Evolutionary conservation across 2,113 vertebrate species (phyloP).

Genomic region (Festucalex cinctus): DNA sequence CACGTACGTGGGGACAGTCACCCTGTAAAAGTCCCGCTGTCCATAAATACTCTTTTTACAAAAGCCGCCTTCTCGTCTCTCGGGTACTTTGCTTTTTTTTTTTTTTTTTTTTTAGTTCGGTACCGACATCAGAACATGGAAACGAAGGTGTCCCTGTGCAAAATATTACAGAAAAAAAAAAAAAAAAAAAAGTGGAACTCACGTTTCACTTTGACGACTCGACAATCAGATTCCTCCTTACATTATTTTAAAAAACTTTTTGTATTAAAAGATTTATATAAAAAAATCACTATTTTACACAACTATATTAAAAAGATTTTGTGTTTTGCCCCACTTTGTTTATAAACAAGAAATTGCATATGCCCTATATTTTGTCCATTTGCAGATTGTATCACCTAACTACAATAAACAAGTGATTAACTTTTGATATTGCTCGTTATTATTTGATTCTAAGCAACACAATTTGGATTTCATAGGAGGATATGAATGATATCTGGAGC

Average conservation of each 20-base stretch:
- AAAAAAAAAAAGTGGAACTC: slow-evolving; percentile 70
- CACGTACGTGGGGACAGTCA: slow-evolving; percentile 99
- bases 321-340: slow-evolving; percentile 69
- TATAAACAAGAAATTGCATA: slow-evolving; percentile 83
- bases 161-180: slow-evolving; percentile 75
- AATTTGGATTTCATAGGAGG: slow-evolving; percentile 61
- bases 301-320: slow-evolving; percentile 78
- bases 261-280: slow-evolving; percentile 83
- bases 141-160: slow-evolving; percentile 87
- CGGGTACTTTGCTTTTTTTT: slow-evolving; percentile 90
- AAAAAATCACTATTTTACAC: slow-evolving; percentile 83
- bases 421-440: slow-evolving; percentile 72
- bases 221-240: slow-evolving; percentile 60
- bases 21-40: slow-evolving; percentile 99
- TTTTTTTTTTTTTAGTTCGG: no score
- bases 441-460: slow-evolving; percentile 61
- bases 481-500: slow-evolving; percentile 53
- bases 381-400: slow-evolving; percentile 72
- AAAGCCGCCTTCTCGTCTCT: slow-evolving; percentile 86
- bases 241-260: slow-evolving; percentile 69
- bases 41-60: slow-evolving; percentile 99
- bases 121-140: slow-evolving; percentile 99
- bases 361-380: slow-evolving; percentile 66
- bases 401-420: slow-evolving; percentile 65
- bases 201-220: slow-evolving; percentile 68